Evolutionary conservation across 2,888 invertebrate species (phyloP).

Genomic region (Oligia fasciuncula): DNA sequence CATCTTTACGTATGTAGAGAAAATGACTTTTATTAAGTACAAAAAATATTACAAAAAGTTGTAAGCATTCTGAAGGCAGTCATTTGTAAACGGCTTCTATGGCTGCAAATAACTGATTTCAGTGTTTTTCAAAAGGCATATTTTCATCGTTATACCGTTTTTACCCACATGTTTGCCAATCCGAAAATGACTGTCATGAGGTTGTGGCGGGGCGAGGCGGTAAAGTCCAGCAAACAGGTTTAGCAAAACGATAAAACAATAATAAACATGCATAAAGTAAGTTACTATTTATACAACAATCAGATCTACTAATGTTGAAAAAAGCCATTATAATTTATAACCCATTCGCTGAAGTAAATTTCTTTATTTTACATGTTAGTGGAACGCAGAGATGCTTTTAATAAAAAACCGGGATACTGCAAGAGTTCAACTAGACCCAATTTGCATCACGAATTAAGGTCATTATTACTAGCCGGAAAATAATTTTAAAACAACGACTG

Average conservation of each 20-base stretch:
- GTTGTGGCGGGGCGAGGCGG: neutral
- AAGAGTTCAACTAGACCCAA: neutral
- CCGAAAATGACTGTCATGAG: neutral
- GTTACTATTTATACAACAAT: neutral
- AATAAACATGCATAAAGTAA: neutral
- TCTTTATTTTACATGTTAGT: neutral
- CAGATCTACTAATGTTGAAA: neutral
- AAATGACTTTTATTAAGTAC: slow-evolving; percentile 38
- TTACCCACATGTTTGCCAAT: neutral
- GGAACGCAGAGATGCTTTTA: neutral
- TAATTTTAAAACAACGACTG: neutral
- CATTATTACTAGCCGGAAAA: neutral
- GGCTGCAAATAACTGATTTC: neutral
- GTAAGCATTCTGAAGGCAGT: slow-evolving; percentile 6
- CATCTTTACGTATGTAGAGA: neutral
- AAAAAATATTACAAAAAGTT: slow-evolving; percentile 28
- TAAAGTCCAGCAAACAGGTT: slow-evolving; percentile 1
- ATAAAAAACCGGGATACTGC: neutral
- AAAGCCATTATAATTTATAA: neutral
- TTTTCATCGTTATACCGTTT: slow-evolving; percentile 2
- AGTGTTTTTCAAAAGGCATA: neutral
- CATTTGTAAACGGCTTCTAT: neutral
- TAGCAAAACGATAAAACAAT: neutral
- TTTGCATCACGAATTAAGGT: neutral
- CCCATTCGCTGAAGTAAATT: neutral